Conservation (phyloP, 2,797 vertebrate species). For the Harpagifer antarcticus region DNA sequence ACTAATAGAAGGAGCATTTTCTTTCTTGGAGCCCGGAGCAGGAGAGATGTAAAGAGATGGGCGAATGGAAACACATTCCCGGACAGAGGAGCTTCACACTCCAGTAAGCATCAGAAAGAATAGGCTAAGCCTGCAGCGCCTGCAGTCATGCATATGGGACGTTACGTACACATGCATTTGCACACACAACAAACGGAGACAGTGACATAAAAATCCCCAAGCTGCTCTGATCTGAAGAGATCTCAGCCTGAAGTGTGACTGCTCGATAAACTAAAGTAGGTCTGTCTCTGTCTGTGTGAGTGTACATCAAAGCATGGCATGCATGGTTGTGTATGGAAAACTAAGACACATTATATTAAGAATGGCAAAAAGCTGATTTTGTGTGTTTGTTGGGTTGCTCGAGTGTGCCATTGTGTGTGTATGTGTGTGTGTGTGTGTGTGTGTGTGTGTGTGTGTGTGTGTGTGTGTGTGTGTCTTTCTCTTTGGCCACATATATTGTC, state of each 20-base stretch:
- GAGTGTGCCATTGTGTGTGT: slow-evolving; percentile 5
- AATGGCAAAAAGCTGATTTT: slow-evolving; percentile 9
- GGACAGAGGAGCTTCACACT: slow-evolving; percentile 66
- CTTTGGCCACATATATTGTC: slow-evolving; percentile 20
- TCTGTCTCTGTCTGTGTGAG: not conserved
- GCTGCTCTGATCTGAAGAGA: slow-evolving; percentile 43
- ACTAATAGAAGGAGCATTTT: not conserved
- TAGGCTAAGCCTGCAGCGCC: slow-evolving; percentile 57
- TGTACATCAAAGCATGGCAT: not conserved
- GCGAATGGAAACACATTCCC: slow-evolving; percentile 55
- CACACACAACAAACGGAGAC: slow-evolving; percentile 10
- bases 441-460: slow-evolving; percentile 11
- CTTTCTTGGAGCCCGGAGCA: slow-evolving; percentile 32
- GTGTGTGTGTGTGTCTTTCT: slow-evolving; percentile 1
- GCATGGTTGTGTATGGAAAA: slow-evolving; percentile 2
- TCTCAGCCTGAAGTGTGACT: slow-evolving; percentile 45
- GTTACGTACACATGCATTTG: slow-evolving; percentile 26
- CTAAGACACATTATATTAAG: not conserved
- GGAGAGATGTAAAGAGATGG: slow-evolving; percentile 36
- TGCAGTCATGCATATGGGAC: slow-evolving; percentile 62
- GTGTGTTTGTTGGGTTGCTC: slow-evolving; percentile 1
- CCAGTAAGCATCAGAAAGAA: slow-evolving; percentile 61
- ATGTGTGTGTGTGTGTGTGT: slow-evolving; percentile 11
- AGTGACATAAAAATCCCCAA: slow-evolving; percentile 40
- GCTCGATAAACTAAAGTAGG: slow-evolving; percentile 15